These are phyloP conservation scores for Zaprionus gabonicus DNA, from an alignment of 1,140 invertebrate genomes.

Conservation along the genomic window DNA sequence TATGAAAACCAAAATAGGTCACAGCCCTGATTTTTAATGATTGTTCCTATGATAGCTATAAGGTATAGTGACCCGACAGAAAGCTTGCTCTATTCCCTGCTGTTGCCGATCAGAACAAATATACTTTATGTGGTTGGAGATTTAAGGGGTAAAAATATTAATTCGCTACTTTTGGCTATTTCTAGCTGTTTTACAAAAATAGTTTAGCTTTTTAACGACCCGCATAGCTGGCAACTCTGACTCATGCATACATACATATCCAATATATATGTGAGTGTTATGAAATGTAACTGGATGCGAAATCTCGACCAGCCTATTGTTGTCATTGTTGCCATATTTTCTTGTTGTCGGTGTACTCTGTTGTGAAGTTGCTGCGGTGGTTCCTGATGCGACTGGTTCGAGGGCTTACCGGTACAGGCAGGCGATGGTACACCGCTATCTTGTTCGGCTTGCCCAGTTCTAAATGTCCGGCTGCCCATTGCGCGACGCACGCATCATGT, in stretches of 20 bases:
- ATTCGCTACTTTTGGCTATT: too few relatives aligned
- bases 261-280: constrained; percentile 2
- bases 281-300: constrained; percentile 7
- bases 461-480: neutral
- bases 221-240: neutral
- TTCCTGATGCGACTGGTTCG: constrained; percentile 3
- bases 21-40: too few relatives aligned
- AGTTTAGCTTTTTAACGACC: too few relatives aligned
- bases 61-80: too few relatives aligned
- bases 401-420: neutral
- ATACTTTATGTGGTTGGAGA: too few relatives aligned
- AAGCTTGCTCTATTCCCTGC: too few relatives aligned
- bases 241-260: neutral
- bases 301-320: constrained; percentile 44
- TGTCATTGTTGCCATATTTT: constrained; percentile 60
- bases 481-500: constrained; percentile 12
- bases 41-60: too few relatives aligned
- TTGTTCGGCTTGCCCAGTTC: constrained; percentile 14
- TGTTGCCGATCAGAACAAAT: too few relatives aligned
- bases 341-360: constrained; percentile 8
- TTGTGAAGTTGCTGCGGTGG: constrained; percentile 23
- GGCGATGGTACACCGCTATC: constrained; percentile 10
- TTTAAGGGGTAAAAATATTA: too few relatives aligned
- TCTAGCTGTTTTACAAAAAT: too few relatives aligned
- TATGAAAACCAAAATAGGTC: too few relatives aligned